Base-by-base conservation (phyloP, 1,140 invertebrate species). In the Drosophila nasuta region DNA sequence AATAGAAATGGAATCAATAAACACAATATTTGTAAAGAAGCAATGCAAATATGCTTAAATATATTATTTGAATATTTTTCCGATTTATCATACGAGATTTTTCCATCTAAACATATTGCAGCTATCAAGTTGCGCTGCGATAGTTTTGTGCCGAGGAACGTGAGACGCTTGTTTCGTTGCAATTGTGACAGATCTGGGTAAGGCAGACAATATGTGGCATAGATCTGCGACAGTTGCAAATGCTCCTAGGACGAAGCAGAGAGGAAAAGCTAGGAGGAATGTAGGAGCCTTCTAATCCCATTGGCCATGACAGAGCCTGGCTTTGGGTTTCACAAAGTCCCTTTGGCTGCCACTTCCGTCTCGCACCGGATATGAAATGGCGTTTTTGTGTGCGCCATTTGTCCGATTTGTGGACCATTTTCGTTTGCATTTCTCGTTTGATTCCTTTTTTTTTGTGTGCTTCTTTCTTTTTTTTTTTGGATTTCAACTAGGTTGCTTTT, bases 381-480 rank as follows among this genome's bases (percentile, higher is more conserved):
- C 69, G 65, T 69, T 78, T 77, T 77, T 75, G 74, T 71, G 65
- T 60, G 65, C 71, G 67, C 71, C 77, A 79, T 86, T 87, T 86
- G 83, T 80, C 80, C 85, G 85, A 89, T 87, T 88, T 88, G 83
- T 88, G 83, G 70, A 87, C 66, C 82, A 77, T 83, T 87, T 86
- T 88, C 77, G 80, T 77, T 83, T 74, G 63, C 38, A 54, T 43
- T 76, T 46, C 58, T 57, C 60, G 66, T 8, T 41, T 6, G 8
- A n/a, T 51, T 64, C 30, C 17, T 41, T 3, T 51, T 17, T 17
- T 33, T 45, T 52, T 15, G 7, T 57, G 20, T 20, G 20, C 20
- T 20, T 20, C 20, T 51, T 25, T 7, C 2, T 11, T 1, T 45
- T 46, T 46, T 7, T 38, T 38, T 38, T 38, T 38, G 35, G 35